Evolutionary conservation across 2,888 invertebrate species (phyloP), one percentile per base, ranked within the genome.

Genomic region (Tricholauxania praeusta): DNA sequence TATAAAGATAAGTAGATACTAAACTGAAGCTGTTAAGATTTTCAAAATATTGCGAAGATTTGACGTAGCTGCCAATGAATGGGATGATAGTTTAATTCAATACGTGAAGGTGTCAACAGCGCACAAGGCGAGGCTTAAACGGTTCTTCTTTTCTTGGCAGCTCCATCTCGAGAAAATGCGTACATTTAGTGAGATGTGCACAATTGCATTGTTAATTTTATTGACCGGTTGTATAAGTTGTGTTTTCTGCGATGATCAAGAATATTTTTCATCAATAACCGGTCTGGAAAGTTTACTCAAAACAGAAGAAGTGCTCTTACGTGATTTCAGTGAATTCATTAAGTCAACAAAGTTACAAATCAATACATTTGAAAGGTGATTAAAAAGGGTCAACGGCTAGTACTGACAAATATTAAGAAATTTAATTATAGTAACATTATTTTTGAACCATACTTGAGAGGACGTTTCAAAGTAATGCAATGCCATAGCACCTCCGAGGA

Each of bases 221-320:
- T 5, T 28, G 12, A 51, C 22, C n/a, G 39, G 1, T 48, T 19
- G 48, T 51, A 6, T 19, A 14, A 22, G 39, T 39, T 7, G 49
- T 4, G 51, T 49, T 39, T 22, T 51, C 3, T 17, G 51, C 19
- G 8, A 49, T 49, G 64, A 22, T n/a, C 28, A 51, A 15, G 78
- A 87, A 83, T 79, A 80, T 52, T 84, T 82, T 67, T 84, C 86
- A 15, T 84, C 86, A 47, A 78, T 85, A 17, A 81, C 80, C 14
- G 85, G 83, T 15, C 71, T 84, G 62, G 84, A 84, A 69, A 78
- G 78, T 48, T 70, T 84, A 19, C 64, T 84, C 47, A 79, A 80
- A 28, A 85, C 85, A 17, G 84, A 84, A 75, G 76, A 81, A 65
- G 77, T 79, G 51, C 72, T 84, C 57, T 66, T 82, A 71, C 47